A percentile compares a stretch with the other conserved stretches of the same genome.
Evolutionary conservation across 2,888 invertebrate species (phyloP).

Genomic region (Callyntrura sp.): DNA sequence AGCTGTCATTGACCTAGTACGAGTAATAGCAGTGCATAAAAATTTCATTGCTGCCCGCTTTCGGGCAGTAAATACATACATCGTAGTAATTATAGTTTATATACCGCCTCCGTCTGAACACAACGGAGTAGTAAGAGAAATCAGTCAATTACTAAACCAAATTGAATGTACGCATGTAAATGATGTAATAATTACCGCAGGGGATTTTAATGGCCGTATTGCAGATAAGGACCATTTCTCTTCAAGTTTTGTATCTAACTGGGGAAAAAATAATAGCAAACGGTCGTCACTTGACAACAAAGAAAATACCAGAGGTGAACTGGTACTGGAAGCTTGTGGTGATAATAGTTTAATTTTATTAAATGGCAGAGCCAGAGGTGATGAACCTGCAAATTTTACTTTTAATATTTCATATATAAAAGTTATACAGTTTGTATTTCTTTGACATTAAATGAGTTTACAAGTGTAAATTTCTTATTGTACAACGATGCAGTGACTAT

Average conservation of each 20-base stretch:
- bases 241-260: too few relatives aligned
- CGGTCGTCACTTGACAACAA: background rate
- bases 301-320: constrained; percentile 11
- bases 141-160: background rate
- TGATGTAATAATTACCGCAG: background rate
- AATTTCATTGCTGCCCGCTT: background rate
- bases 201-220: constrained; percentile 21
- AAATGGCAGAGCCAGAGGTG: constrained; percentile 58
- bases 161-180: background rate
- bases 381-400: constrained; percentile 43
- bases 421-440: too few relatives aligned
- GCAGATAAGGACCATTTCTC: too few relatives aligned
- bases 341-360: constrained; percentile 18
- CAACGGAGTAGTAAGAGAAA: background rate
- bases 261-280: background rate
- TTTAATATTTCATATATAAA: too few relatives aligned
- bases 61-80: too few relatives aligned
- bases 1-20: background rate
- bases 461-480: too few relatives aligned
- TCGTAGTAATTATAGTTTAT: background rate
- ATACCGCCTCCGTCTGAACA: constrained; percentile 1
- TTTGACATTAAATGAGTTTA: too few relatives aligned
- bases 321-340: background rate
- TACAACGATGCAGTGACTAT: too few relatives aligned
- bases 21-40: background rate